Conservation (phyloP, 2,797 vertebrate genomes). For the Chelidonichthys spinosus region DNA sequence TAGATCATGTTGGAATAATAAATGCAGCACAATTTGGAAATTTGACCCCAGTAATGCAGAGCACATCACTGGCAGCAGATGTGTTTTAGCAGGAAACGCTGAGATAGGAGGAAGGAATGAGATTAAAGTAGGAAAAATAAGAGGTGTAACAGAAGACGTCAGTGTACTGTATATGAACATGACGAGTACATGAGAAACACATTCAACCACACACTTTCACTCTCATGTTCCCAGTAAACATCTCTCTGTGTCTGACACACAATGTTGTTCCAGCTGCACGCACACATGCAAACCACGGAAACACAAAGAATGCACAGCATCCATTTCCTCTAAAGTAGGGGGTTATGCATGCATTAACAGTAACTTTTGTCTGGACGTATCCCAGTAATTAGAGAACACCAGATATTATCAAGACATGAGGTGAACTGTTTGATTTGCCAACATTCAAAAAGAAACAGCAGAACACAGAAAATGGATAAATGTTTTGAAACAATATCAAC, state of each 20-base stretch:
- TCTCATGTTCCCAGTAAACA: constrained; percentile 51
- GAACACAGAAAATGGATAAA: background rate
- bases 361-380: too few relatives aligned
- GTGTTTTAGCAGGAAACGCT: background rate
- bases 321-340: background rate
- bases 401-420: background rate
- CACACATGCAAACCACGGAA: background rate
- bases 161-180: constrained; percentile 29
- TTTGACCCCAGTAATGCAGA: constrained; percentile 3
- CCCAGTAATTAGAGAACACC: background rate
- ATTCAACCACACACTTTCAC: constrained; percentile 46
- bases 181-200: constrained; percentile 68
- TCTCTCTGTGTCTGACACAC: constrained; percentile 10
- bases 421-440: too few relatives aligned
- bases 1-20: background rate
- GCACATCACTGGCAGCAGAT: background rate
- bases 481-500: background rate
- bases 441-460: too few relatives aligned
- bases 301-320: constrained; percentile 10
- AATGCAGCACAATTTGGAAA: background rate
- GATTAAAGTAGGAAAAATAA: constrained; percentile 25
- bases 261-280: constrained; percentile 54
- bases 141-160: constrained; percentile 25
- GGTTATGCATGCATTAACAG: background rate
- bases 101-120: constrained; percentile 1